These are phyloP conservation scores for Pygoscelis adeliae DNA, from an alignment of 2,113 vertebrate genomes.

Conservation along the genomic window DNA sequence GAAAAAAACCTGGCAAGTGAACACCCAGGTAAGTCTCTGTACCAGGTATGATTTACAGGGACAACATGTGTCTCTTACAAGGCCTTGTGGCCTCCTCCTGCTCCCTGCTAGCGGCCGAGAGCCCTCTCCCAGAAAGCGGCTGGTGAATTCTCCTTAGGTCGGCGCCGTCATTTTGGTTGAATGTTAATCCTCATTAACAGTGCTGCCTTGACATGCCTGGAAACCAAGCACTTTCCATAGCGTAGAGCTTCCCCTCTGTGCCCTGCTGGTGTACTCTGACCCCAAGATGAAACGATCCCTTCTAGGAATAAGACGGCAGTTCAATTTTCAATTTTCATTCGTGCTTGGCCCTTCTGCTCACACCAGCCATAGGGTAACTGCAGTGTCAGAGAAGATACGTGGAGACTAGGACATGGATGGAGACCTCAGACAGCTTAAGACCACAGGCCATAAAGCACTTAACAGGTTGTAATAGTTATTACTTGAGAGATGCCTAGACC, in stretches of 20 bases:
- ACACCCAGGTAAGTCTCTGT: slow-evolving; percentile 19
- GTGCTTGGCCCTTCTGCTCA: not conserved
- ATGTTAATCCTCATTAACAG: not conserved
- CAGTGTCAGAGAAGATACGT: not conserved
- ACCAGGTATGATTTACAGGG: slow-evolving; percentile 30
- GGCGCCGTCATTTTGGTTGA: not conserved
- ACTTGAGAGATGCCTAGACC: not conserved
- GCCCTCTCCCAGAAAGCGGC: not conserved
- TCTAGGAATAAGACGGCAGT: not conserved
- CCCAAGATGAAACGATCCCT: not conserved
- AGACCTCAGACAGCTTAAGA: not conserved
- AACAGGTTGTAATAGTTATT: not conserved
- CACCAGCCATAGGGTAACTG: not conserved
- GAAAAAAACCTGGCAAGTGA: not conserved
- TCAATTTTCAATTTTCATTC: not conserved
- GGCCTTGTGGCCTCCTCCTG: not conserved
- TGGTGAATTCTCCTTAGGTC: not conserved
- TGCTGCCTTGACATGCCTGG: not conserved
- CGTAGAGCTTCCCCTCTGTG: not conserved
- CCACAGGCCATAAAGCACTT: not conserved
- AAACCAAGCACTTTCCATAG: not conserved
- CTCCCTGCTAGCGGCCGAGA: not conserved
- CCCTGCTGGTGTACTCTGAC: not conserved
- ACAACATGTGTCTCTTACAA: not conserved
- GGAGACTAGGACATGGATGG: not conserved